Conservation (phyloP, 2,888 invertebrate species). For the Hesperia comma region DNA sequence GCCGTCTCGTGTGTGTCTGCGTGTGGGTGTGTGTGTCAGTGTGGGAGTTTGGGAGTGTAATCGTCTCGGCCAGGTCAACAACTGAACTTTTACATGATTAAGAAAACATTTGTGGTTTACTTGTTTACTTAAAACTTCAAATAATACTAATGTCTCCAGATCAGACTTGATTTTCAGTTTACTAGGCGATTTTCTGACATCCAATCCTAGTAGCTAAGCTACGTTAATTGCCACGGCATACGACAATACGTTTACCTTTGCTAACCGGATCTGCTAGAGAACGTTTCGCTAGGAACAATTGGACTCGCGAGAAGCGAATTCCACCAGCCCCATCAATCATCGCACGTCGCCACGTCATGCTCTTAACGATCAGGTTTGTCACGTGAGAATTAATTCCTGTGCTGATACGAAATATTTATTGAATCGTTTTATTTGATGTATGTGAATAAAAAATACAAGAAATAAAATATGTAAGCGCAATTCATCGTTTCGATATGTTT, state of each 20-base stretch:
- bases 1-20: constrained; percentile 4
- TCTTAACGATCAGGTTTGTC: not conserved
- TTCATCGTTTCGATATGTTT: constrained; percentile 7
- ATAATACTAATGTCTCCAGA: no score
- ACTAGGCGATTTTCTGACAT: no score
- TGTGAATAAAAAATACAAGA: not conserved
- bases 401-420: constrained; percentile 4
- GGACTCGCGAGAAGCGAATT: not conserved
- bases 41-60: not conserved
- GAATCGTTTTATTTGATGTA: constrained; percentile 5
- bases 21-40: not conserved
- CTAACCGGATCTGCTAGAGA: not conserved
- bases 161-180: no score
- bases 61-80: constrained; percentile 15
- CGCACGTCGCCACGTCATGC: not conserved
- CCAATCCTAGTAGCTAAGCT: not conserved
- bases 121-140: no score
- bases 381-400: constrained; percentile 2
- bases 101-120: not conserved
- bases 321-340: not conserved
- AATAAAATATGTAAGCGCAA: not conserved
- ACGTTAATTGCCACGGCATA: not conserved
- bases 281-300: not conserved
- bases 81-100: not conserved
- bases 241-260: not conserved